Evolutionary conservation across 2,888 invertebrate genomes (phyloP).

Genomic region (Trichopria drosophilae): DNA sequence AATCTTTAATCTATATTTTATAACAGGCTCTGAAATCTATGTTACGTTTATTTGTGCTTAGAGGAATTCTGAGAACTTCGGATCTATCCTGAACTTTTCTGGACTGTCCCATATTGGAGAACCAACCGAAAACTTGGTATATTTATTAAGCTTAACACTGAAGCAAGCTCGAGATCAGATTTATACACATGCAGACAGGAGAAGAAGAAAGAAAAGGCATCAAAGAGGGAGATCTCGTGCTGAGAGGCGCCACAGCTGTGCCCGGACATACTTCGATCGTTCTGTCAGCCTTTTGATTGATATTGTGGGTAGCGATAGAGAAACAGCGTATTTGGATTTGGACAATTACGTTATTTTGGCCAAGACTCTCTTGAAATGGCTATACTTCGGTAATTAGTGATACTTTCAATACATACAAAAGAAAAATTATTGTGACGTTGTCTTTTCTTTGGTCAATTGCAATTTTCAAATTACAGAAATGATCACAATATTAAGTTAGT

Average conservation of each 20-base stretch:
- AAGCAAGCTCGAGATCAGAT: constrained; percentile 67
- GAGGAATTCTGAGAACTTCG: too few species aligned
- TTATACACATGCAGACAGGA: constrained; percentile 37
- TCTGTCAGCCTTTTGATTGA: constrained; percentile 66
- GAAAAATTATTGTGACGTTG: constrained; percentile 4
- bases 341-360: constrained; percentile 61
- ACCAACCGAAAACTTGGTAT: constrained; percentile 65
- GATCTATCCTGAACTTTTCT: too few species aligned
- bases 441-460: not conserved
- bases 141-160: constrained; percentile 65
- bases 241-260: constrained; percentile 36
- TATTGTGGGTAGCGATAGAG: constrained; percentile 64
- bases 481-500: not conserved
- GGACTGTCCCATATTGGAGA: constrained; percentile 47
- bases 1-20: too few species aligned
- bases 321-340: constrained; percentile 60
- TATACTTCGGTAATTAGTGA: constrained; percentile 59
- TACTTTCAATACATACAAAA: too few species aligned
- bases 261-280: constrained; percentile 59
- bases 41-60: too few species aligned
- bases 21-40: too few species aligned
- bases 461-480: not conserved
- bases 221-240: constrained; percentile 25
- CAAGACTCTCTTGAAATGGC: constrained; percentile 66
- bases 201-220: constrained; percentile 21